phyloP scores from a whole-genome alignment of 2,797 vertebrate species.

The Miopithecus talapoin region DNA sequence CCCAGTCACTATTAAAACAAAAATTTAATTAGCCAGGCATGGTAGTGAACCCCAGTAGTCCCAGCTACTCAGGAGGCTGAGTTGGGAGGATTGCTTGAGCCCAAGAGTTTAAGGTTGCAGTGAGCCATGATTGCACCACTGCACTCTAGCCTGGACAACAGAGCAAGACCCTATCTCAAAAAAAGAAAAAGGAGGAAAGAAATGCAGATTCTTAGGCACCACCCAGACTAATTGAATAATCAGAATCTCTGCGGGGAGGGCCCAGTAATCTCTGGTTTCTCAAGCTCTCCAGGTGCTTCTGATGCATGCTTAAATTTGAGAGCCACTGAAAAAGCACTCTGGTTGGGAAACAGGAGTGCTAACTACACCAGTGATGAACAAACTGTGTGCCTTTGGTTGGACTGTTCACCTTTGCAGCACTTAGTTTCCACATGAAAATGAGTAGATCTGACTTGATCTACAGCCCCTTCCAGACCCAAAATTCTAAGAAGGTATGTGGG shows the following conservation, averaged over 20 bases:
- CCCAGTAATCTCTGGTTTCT: neutral
- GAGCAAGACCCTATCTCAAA: too few species aligned
- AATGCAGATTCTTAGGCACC: neutral
- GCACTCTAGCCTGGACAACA: too few species aligned
- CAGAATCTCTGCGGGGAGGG: neutral
- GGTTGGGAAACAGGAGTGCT: too few species aligned
- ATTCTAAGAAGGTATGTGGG: neutral
- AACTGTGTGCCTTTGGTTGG: neutral
- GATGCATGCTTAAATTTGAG: neutral
- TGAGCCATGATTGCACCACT: too few species aligned
- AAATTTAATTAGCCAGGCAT: too few species aligned
- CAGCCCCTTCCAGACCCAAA: neutral
- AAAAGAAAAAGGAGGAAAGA: neutral
- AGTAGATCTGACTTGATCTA: neutral
- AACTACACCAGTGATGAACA: too few species aligned
- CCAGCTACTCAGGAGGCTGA: too few species aligned
- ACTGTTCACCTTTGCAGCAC: neutral
- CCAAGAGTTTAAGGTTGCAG: too few species aligned
- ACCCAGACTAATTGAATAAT: neutral
- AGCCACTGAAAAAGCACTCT: neutral
- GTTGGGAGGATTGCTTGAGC: too few species aligned
- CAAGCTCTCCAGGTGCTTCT: neutral
- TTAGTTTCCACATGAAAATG: neutral
- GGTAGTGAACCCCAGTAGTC: too few species aligned
- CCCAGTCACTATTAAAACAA: too few species aligned